phyloP scores from a whole-genome alignment of 2,888 invertebrate genomes.

The Gymnosoma rotundatum region DNA sequence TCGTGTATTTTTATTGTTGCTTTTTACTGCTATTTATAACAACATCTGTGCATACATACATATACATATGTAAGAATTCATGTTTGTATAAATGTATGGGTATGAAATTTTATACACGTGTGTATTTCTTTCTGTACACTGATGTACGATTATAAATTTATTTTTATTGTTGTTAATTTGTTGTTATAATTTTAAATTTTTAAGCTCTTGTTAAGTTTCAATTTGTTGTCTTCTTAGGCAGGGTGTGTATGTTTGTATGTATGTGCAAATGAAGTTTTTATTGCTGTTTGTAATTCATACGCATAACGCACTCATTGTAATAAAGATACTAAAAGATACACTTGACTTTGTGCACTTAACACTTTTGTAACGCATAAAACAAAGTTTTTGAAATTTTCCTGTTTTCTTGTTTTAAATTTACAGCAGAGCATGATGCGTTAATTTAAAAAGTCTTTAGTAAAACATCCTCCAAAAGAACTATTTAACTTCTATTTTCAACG shows the following conservation, averaged over 20 bases:
- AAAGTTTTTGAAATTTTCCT: not conserved
- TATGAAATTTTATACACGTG: constrained; percentile 16
- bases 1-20: constrained; percentile 35
- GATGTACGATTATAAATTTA: not conserved
- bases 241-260: not conserved
- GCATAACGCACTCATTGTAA: constrained; percentile 29
- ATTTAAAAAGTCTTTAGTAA: no score
- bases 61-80: not conserved
- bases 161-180: not conserved
- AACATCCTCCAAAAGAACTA: no score
- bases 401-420: no score
- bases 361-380: not conserved
- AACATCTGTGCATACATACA: constrained; percentile 41
- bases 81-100: not conserved
- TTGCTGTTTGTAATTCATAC: constrained; percentile 42
- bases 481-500: no score
- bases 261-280: constrained; percentile 11
- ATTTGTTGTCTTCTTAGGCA: constrained; percentile 44
- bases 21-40: constrained; percentile 50
- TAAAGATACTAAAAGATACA: not conserved
- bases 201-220: constrained; percentile 49
- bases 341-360: not conserved
- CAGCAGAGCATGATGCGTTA: no score
- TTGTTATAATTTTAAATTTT: constrained; percentile 15
- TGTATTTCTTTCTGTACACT: not conserved